phyloP scores from a whole-genome alignment of 2,113 vertebrate species.

The Garra rufa region DNA sequence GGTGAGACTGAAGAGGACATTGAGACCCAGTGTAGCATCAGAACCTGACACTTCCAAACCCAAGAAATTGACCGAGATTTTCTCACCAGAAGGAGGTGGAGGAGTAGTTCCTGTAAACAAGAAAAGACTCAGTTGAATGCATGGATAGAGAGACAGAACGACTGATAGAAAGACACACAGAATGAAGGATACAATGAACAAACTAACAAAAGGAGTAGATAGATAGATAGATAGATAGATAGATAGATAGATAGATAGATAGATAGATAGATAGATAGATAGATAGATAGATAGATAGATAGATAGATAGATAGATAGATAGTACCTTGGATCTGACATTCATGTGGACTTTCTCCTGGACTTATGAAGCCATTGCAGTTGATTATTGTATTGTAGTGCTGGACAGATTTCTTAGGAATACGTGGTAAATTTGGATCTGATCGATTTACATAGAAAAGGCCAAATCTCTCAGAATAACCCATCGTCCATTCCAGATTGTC shows the following conservation, averaged over 20 bases:
- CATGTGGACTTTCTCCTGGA: constrained; percentile 78
- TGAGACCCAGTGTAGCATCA: constrained; percentile 78
- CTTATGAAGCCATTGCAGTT: constrained; percentile 91
- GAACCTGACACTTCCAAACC: constrained; percentile 74
- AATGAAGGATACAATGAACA: no score
- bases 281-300: no score
- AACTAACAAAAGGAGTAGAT: no score
- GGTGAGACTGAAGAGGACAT: constrained; percentile 78
- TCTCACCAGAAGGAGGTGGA: neutral
- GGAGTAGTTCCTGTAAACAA: constrained; percentile 58
- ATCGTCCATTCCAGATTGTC: constrained; percentile 95
- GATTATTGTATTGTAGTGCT: constrained; percentile 78
- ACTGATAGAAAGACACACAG: neutral
- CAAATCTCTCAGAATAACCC: constrained; percentile 88
- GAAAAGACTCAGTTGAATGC: neutral
- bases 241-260: no score
- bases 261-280: no score
- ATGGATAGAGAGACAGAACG: no score
- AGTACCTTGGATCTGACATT: constrained; percentile 79
- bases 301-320: no score
- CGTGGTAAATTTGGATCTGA: constrained; percentile 81
- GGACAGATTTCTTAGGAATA: constrained; percentile 82
- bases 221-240: no score
- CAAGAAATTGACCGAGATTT: constrained; percentile 74
- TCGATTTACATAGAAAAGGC: constrained; percentile 84